Base-by-base conservation (phyloP, 92 coral and sea anemone species). In the Parazoanthus swiftii region DNA sequence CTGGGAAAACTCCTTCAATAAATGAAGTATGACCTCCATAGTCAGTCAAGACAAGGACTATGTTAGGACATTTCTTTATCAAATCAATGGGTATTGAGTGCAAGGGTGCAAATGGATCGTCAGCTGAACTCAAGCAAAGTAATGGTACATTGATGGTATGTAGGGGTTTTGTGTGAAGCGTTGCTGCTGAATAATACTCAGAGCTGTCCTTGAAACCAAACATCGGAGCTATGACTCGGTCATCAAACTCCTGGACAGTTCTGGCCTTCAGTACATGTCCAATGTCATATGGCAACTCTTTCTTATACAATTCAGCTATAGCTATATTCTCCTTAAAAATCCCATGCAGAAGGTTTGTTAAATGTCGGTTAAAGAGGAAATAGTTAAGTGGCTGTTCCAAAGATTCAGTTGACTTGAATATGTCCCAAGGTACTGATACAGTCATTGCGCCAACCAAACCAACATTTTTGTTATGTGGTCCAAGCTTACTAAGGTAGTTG, bases 11-110 rank as follows among this genome's bases (percentile, higher is more conserved):
- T 43, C 98, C 96, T 79, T 96, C 98, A 35, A 94, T 86, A 82
- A 94, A 96, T n/a, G 95, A 93, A 88, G 91, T 94, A 85, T 96
- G 98, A 35, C 98, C 98, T 1, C 98, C 98, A 81, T 90, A 89
- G 63, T 88, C 76, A 13, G 98, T 94, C 58, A 96, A 79, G 18
- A 88, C 92, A 88, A 96, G 90, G 48, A 87, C 94, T 74, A 96
- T 89, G 73, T 96, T 96, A n/a, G 94, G 92, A 71, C 98, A 93
- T 76, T 85, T 85, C 23, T 86, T 79, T 35, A 96, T 90, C 70
- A 92, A 66, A 25, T 91, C 93, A 71, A 87, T 89, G 59, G 98
- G 98, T 50, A 96, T 88, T 42, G 98, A 92, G 63, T 91, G 90
- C 7, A 81, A 74, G 39, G 98, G 98, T 44, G 98, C 94, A 89